These are phyloP conservation scores for Cephalopterus ornatus DNA, from an alignment of 2,113 vertebrate species.

Conservation along the genomic window DNA sequence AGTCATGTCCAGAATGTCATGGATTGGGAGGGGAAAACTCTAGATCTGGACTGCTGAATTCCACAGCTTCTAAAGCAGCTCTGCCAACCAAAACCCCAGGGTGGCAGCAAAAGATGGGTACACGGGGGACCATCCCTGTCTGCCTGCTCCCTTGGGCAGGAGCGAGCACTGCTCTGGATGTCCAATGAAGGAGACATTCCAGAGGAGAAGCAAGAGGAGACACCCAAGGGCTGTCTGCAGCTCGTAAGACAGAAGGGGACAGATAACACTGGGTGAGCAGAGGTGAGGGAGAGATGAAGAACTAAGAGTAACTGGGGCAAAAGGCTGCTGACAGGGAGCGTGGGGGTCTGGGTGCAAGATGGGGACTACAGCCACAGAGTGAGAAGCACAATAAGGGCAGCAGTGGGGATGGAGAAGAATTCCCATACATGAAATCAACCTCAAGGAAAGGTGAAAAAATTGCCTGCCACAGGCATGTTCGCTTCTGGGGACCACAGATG, in stretches of 20 bases:
- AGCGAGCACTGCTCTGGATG: not conserved
- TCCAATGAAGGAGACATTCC: not conserved
- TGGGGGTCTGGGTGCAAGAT: not conserved
- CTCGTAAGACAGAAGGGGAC: not conserved
- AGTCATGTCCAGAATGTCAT: not conserved
- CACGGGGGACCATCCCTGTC: not conserved
- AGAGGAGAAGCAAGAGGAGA: not conserved
- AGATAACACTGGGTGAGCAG: not conserved
- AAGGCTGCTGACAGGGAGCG: not conserved
- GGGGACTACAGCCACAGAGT: not conserved
- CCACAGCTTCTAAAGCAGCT: not conserved
- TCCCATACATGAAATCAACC: not conserved
- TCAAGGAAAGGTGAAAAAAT: not conserved
- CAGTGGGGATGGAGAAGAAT: fast-evolving
- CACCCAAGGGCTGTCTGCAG: not conserved
- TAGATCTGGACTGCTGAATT: not conserved
- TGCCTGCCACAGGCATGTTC: not conserved
- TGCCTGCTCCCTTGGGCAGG: not conserved
- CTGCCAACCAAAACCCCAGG: not conserved
- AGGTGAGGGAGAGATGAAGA: not conserved
- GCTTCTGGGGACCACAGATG: not conserved
- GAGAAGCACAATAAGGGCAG: not conserved
- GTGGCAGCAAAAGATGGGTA: not conserved
- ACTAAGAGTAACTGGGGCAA: not conserved
- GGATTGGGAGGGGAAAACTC: not conserved